Evolutionary conservation across 2,888 invertebrate genomes (phyloP).

Genomic region (Dexiosoma caninum): DNA sequence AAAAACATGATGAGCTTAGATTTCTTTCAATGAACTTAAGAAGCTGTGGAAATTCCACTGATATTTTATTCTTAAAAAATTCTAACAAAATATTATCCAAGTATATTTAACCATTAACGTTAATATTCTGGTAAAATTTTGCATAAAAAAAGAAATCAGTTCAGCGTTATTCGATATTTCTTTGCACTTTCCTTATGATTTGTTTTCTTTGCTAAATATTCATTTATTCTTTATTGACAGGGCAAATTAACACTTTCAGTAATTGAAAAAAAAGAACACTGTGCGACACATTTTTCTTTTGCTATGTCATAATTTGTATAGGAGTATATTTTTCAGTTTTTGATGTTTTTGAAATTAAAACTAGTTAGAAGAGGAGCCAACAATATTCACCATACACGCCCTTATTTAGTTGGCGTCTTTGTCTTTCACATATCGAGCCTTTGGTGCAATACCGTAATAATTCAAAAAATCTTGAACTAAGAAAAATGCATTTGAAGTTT

Average conservation of each 20-base stretch:
- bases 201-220: neutral
- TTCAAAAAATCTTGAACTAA: too few species aligned
- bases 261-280: neutral
- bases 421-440: too few species aligned
- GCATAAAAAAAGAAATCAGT: neutral
- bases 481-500: too few species aligned
- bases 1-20: too few species aligned
- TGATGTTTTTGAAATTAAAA: neutral
- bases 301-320: too few species aligned
- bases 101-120: neutral
- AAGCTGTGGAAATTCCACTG: neutral
- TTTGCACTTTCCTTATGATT: neutral
- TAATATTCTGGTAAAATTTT: neutral
- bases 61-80: too few species aligned
- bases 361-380: neutral
- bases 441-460: too few species aligned
- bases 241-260: neutral
- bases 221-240: neutral
- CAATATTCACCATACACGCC: constrained; percentile 16
- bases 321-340: neutral
- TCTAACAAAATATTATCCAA: too few species aligned
- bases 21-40: too few species aligned
- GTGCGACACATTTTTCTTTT: neutral
- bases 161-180: neutral
- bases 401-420: constrained; percentile 3